Evolutionary conservation across 1,140 invertebrate genomes (phyloP), one percentile per base, ranked within the genome.

Genomic region (Drosophila parabipectinata): DNA sequence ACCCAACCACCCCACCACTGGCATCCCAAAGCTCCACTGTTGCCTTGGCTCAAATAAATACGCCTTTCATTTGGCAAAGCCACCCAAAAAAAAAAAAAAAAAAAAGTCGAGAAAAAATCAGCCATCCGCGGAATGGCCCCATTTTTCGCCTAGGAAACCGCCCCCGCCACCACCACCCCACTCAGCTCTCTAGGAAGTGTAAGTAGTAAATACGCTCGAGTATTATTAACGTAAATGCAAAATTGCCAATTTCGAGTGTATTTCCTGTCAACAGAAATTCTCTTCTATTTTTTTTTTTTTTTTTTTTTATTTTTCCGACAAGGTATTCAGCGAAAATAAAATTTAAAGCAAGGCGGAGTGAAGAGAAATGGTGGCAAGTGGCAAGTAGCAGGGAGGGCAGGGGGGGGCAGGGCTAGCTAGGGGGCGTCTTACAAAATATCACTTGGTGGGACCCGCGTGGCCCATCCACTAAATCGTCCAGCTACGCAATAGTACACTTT

Each of bases 211-310:
- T 91, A 91, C 90, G 79, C 90, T 88, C 51, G 90, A 91, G 90
- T 91, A 91, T 91, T 91, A 91, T 91, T 91, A 91, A 91, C 90
- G 90, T 91, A 91, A 91, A 91, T 91, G 87, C 87, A 91, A 91
- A 91, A 91, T 91, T 91, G 90, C 90, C 90, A 91, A 91, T 91
- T 91, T 91, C 88, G 84, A 89, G 90, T 91, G 88, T 91, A 91
- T 91, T 91, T 91, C 90, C 90, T 89, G 90, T 91, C 90, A 91
- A 91, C 90, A 91, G 80, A 87, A 91, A 89, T 90, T 77, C 87
- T 62, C 75, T 71, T 73, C 72, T 15, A 15, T 44, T 44, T 41
- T 57, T 64, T 61, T 63, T 71, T 30, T 18, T 18, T 18, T 18
- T 18, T 18, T 18, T 15, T 15, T n/a, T n/a, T n/a, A 18, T 18